phyloP scores from a whole-genome alignment of 37 sponge, comb jelly and placozoan genomes.

The Spongilla lacustris region DNA sequence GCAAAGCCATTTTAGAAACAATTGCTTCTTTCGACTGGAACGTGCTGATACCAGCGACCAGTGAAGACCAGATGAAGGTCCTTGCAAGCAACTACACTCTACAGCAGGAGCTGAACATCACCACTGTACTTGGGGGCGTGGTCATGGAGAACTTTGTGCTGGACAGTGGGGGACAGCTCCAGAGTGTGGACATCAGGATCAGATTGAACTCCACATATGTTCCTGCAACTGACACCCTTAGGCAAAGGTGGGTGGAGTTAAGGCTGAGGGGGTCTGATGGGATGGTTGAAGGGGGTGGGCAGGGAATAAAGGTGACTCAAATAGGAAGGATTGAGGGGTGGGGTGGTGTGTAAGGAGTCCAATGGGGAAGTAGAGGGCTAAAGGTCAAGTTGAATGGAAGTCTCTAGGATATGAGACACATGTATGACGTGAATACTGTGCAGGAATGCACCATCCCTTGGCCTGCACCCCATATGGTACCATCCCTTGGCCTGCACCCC shows the following conservation, averaged over 20 bases:
- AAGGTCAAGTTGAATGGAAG: too few species aligned
- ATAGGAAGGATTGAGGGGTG: not conserved
- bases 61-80: conserved; percentile 16
- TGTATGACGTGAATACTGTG: too few species aligned
- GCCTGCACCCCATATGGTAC: too few species aligned
- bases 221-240: not conserved
- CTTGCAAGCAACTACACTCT: conserved; percentile 27
- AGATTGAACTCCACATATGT: conserved; percentile 68
- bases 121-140: conserved; percentile 46
- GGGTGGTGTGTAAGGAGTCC: not conserved
- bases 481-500: too few species aligned
- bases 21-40: conserved; percentile 66
- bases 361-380: too few species aligned
- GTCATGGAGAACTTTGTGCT: conserved; percentile 18
- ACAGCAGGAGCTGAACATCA: conserved; percentile 44
- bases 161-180: not conserved
- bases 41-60: conserved; percentile 43
- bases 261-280: too few species aligned
- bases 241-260: conserved; percentile 21
- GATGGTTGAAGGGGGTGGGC: not conserved
- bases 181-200: conserved; percentile 43
- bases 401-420: too few species aligned
- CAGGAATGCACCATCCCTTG: too few species aligned
- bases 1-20: not conserved
- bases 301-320: not conserved